Base-by-base conservation (phyloP, 1,140 invertebrate species). In the Papilio machaon region DNA sequence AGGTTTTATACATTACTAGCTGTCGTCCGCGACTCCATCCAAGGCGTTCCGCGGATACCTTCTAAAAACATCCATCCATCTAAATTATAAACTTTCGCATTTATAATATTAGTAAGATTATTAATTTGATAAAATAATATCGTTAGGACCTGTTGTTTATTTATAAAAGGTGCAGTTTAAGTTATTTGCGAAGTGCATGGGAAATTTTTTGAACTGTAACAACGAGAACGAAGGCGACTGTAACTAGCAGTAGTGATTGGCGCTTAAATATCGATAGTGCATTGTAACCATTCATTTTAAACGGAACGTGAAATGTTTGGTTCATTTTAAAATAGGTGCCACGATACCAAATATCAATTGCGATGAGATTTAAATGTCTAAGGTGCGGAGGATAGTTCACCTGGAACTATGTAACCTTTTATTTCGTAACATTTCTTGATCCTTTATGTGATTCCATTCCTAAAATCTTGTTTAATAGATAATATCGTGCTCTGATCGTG, bases 271-370 rank as follows among this genome's bases (percentile, higher is more conserved):
- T 17, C 75, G 30, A 77, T 58, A 54, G 35, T 35, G 15, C 49
- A 35, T 52, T n/a, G 35, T 35, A 43, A 60, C 76, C 76, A 54
- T 78, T 78, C 52, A 78, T 78, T 75, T 75, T 52, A 43, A 46
- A 75, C 3, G 30, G 17, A 5, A 23, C 17, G 46, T 75, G 10
- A 75, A 75, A 49, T 54, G 38, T 76, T 52, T 49, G n/a, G 70
- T 49, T 75, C 35, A 46, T 35, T 47, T 76, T 76, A 49, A 76
- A 76, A 54, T 47, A 52, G 74, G 74, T 76, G 49, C 19, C 19
- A 30, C 43, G 19, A 76, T 17, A 30, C 0, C 74, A 76, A 76
- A 76, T 52, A 76, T 76, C 74, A 76, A 49, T 76, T 76, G 64
- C 64, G 4, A 10, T 30, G 19, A 64, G 64, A 70, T 70, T 70